These are phyloP conservation scores for Danaus plexippus DNA, from an alignment of 1,140 invertebrate species.

Conservation along the genomic window DNA sequence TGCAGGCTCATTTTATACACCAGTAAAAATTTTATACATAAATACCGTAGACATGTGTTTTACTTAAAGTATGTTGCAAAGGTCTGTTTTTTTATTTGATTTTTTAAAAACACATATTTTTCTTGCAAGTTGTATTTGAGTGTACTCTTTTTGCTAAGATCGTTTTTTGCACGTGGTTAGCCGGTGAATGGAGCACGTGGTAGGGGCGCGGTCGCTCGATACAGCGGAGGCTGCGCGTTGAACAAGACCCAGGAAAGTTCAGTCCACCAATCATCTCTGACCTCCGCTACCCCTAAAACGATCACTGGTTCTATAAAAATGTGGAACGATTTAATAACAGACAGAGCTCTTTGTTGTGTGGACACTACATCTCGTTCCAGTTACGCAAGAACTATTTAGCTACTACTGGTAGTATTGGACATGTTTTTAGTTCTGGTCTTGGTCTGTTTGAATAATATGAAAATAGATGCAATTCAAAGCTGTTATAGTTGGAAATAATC, in stretches of 20 bases:
- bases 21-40: too few species aligned
- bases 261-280: constrained; percentile 28
- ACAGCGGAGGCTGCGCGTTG: constrained; percentile 59
- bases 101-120: too few species aligned
- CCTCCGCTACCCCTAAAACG: constrained; percentile 21
- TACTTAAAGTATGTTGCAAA: too few species aligned
- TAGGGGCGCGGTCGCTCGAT: constrained; percentile 56
- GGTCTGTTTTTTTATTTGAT: too few species aligned
- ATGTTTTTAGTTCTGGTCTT: constrained; percentile 6
- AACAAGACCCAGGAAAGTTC: constrained; percentile 44
- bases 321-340: constrained; percentile 22
- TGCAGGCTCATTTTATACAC: too few species aligned
- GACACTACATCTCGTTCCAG: constrained; percentile 25
- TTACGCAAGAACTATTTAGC: constrained; percentile 30
- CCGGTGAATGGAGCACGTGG: constrained; percentile 58
- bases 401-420: constrained; percentile 29
- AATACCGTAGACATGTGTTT: too few species aligned
- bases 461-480: too few species aligned
- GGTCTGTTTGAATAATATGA: too few species aligned
- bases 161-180: constrained; percentile 43
- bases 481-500: too few species aligned
- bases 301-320: constrained; percentile 18
- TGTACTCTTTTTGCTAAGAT: constrained; percentile 9
- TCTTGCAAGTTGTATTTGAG: too few species aligned
- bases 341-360: constrained; percentile 17